Conservation (phyloP, 1,140 invertebrate genomes). For the Aporrectodea caliginosa region DNA sequence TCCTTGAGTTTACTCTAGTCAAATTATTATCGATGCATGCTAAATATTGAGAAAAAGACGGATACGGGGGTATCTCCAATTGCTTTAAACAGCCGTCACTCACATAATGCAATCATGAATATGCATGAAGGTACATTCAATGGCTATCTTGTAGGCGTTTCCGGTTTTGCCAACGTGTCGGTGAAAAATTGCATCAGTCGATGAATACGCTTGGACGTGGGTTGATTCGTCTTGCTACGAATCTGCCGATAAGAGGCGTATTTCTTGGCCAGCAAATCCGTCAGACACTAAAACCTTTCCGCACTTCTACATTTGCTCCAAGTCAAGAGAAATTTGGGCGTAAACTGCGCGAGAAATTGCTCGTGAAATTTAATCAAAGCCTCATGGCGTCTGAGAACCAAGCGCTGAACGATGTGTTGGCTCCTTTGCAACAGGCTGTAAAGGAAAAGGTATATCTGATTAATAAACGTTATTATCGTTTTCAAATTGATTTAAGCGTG, state of each 20-base stretch:
- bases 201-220: neutral
- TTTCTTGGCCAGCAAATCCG: neutral
- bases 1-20: too few species aligned
- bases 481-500: neutral
- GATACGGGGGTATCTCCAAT: too few species aligned
- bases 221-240: neutral
- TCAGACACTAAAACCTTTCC: neutral
- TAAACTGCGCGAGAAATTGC: neutral
- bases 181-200: conserved; percentile 1
- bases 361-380: neutral
- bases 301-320: neutral
- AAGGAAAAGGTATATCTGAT: neutral
- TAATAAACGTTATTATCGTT: neutral
- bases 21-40: too few species aligned
- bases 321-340: neutral
- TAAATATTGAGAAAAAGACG: too few species aligned
- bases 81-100: too few species aligned
- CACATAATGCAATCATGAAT: too few species aligned
- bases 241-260: neutral
- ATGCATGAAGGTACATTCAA: too few species aligned
- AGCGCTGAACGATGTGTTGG: neutral
- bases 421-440: neutral
- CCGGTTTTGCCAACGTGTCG: too few species aligned
- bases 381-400: neutral
- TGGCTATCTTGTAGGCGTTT: too few species aligned